These are phyloP conservation scores for Theonella swinhoei DNA, from an alignment of 37 sponge, comb jelly and placozoan genomes.

Conservation along the genomic window DNA sequence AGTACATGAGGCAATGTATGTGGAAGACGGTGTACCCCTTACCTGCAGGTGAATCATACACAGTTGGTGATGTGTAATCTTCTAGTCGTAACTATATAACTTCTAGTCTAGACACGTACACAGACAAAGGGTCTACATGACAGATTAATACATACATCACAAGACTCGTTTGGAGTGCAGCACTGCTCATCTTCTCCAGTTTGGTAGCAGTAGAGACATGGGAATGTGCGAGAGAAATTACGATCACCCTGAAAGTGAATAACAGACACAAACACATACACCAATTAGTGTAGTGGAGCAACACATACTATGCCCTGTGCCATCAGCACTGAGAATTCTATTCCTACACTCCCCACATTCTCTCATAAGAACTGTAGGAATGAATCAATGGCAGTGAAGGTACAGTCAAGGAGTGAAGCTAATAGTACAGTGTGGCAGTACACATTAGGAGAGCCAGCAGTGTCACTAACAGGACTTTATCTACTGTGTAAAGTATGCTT, in stretches of 20 bases:
- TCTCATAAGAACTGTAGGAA: too few relatives aligned
- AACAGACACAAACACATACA: neutral
- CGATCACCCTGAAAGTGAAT: neutral
- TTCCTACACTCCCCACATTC: neutral
- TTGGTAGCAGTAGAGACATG: conserved; percentile 71
- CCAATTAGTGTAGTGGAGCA: neutral
- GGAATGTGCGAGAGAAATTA: conserved; percentile 48
- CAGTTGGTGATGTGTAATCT: neutral
- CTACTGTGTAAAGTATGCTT: too few relatives aligned
- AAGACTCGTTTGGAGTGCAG: conserved; percentile 35
- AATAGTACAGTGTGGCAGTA: too few relatives aligned
- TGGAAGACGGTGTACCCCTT: conserved; percentile 27
- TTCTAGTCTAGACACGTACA: neutral
- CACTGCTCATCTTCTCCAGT: conserved; percentile 8
- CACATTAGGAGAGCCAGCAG: too few relatives aligned
- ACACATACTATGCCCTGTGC: neutral
- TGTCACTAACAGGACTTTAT: too few relatives aligned
- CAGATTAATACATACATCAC: conserved; percentile 15
- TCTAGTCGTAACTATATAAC: neutral
- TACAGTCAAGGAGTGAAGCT: too few relatives aligned
- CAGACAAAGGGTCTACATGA: neutral
- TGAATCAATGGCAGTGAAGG: too few relatives aligned
- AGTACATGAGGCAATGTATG: conserved; percentile 59
- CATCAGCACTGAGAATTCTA: neutral
- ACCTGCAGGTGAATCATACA: conserved; percentile 9